Evolutionary conservation across 2,797 vertebrate species (phyloP).

Genomic region (Aeoliscus strigatus): DNA sequence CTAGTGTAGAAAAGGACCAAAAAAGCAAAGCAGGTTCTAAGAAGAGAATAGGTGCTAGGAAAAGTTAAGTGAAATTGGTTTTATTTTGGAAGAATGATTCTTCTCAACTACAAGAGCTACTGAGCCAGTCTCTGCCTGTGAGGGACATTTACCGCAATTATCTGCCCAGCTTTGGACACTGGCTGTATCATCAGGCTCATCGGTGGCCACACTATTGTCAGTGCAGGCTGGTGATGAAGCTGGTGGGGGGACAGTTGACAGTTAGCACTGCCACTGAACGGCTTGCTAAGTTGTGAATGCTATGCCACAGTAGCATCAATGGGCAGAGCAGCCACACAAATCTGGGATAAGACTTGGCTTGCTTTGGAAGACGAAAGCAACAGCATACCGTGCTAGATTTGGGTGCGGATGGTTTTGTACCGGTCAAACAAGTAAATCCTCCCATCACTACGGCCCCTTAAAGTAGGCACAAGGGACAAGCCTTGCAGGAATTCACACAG

Average conservation of each 20-base stretch:
- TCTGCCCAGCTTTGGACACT: constrained; percentile 54
- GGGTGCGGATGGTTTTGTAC: not conserved
- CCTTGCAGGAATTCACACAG: constrained; percentile 9
- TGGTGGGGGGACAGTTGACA: constrained; percentile 13
- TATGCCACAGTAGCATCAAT: constrained; percentile 5
- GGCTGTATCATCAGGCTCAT: constrained; percentile 45
- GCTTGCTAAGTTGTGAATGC: constrained; percentile 3
- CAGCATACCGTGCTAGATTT: constrained; percentile 8
- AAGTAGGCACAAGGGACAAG: constrained; percentile 3
- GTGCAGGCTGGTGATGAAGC: constrained; percentile 40
- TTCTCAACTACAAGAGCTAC: not conserved
- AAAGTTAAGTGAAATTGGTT: not conserved
- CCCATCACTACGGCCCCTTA: not conserved
- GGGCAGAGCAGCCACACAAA: constrained; percentile 11
- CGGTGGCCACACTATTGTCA: constrained; percentile 42
- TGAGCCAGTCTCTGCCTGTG: constrained; percentile 8
- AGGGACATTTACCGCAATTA: constrained; percentile 56
- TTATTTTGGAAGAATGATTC: not conserved
- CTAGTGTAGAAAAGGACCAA: not conserved
- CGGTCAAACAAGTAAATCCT: no score
- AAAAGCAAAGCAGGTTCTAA: constrained; percentile 11
- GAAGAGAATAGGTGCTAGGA: not conserved
- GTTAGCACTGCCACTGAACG: constrained; percentile 16
- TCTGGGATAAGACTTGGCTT: constrained; percentile 1
- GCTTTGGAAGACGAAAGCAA: not conserved